These are phyloP conservation scores for Melitaea athalia DNA, from an alignment of 2,888 invertebrate genomes.

Conservation along the genomic window DNA sequence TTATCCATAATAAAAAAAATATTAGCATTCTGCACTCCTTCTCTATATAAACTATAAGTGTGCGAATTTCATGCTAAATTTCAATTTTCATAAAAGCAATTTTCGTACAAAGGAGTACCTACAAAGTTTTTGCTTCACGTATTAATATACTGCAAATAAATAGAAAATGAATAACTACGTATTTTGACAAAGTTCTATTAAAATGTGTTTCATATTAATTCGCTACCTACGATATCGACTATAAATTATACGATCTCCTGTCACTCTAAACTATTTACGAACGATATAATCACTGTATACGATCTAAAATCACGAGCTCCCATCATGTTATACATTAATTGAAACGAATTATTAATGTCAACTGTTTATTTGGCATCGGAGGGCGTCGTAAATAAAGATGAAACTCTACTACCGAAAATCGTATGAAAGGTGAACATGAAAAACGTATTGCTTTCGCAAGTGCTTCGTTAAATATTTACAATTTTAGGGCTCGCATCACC, in stretches of 20 bases:
- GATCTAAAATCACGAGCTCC: slow-evolving; percentile 27
- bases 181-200: not conserved
- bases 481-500: not conserved
- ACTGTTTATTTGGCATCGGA: slow-evolving; percentile 31
- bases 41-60: no score
- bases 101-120: no score
- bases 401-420: slow-evolving; percentile 1
- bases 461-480: slow-evolving; percentile 15
- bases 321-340: slow-evolving; percentile 27
- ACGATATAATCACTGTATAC: slow-evolving; percentile 13
- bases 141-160: no score
- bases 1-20: no score
- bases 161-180: not conserved
- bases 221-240: not conserved
- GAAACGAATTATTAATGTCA: slow-evolving; percentile 29
- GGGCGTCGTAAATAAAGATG: slow-evolving; percentile 27
- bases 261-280: not conserved
- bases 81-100: no score
- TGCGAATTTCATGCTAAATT: no score
- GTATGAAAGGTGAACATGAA: slow-evolving; percentile 3
- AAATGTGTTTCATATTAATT: not conserved
- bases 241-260: not conserved
- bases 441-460: not conserved
- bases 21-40: no score
- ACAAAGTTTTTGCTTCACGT: no score